Conservation (phyloP, 2,888 invertebrate species). For the Serripes groenlandicus region DNA sequence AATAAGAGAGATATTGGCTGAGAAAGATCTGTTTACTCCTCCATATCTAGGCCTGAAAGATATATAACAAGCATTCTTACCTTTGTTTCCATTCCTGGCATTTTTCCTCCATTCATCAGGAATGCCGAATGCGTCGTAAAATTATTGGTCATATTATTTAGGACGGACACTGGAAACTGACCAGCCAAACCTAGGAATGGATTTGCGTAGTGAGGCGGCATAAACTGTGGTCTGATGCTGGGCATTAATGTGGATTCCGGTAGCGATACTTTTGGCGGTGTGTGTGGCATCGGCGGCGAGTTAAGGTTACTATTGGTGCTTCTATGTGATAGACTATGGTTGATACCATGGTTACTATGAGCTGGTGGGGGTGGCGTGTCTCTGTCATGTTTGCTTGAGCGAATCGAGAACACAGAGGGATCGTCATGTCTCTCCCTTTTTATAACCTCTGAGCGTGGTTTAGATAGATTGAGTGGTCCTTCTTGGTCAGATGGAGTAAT, state of each 20-base stretch:
- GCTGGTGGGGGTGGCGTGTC: slow-evolving; percentile 80
- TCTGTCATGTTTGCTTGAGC: slow-evolving; percentile 47
- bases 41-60: neutral
- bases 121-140: slow-evolving; percentile 70
- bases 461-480: slow-evolving; percentile 95
- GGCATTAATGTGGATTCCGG: slow-evolving; percentile 67
- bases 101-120: slow-evolving; percentile 79
- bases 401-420: slow-evolving; percentile 43
- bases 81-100: slow-evolving; percentile 77
- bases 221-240: slow-evolving; percentile 75
- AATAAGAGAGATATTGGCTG: no score
- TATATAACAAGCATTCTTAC: slow-evolving; percentile 51
- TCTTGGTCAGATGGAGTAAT: slow-evolving; percentile 87
- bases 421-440: slow-evolving; percentile 55
- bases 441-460: slow-evolving; percentile 89
- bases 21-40: no score
- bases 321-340: slow-evolving; percentile 39
- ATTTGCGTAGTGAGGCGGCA: slow-evolving; percentile 79
- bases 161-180: slow-evolving; percentile 73
- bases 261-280: slow-evolving; percentile 86
- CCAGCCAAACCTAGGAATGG: slow-evolving; percentile 78
- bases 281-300: slow-evolving; percentile 45
- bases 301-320: slow-evolving; percentile 72
- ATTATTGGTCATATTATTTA: slow-evolving; percentile 74
- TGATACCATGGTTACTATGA: slow-evolving; percentile 78